These are phyloP conservation scores for Notodonta dromedarius DNA, from an alignment of 2,888 invertebrate genomes.

Conservation along the genomic window DNA sequence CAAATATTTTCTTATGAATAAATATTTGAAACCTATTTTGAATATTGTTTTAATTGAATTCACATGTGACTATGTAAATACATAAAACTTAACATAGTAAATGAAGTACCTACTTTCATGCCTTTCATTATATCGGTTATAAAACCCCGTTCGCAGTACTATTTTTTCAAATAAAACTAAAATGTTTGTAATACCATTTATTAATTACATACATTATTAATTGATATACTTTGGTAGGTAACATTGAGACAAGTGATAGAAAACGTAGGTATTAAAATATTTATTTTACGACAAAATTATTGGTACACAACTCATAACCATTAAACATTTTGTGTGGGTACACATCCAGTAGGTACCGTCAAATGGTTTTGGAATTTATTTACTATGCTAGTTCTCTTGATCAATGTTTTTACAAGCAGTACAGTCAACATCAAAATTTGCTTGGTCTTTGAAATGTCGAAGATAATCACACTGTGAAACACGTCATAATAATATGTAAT, in stretches of 20 bases:
- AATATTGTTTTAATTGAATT: background rate
- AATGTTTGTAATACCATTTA: conserved; percentile 38
- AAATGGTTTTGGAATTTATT: background rate
- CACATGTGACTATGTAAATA: no score
- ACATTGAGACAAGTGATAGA: conserved; percentile 36
- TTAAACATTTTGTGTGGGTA: no score
- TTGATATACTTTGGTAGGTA: conserved; percentile 44
- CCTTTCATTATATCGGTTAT: background rate
- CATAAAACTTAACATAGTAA: no score
- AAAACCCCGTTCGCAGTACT: background rate
- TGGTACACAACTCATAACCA: no score
- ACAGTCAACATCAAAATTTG: no score
- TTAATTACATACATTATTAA: conserved; percentile 37
- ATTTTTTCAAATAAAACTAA: conserved; percentile 15
- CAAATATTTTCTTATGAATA: conserved; percentile 45
- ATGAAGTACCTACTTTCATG: no score
- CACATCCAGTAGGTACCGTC: no score
- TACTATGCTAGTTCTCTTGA: no score
- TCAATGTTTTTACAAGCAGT: conserved; percentile 7
- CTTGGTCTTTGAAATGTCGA: no score
- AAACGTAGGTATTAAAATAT: conserved; percentile 25
- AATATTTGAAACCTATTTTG: conserved; percentile 28
- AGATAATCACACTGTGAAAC: no score
- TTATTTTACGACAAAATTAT: conserved; percentile 8
- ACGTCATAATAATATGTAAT: no score